phyloP scores from a whole-genome alignment of 2,797 vertebrate species.

The Centroberyx gerrardi region DNA sequence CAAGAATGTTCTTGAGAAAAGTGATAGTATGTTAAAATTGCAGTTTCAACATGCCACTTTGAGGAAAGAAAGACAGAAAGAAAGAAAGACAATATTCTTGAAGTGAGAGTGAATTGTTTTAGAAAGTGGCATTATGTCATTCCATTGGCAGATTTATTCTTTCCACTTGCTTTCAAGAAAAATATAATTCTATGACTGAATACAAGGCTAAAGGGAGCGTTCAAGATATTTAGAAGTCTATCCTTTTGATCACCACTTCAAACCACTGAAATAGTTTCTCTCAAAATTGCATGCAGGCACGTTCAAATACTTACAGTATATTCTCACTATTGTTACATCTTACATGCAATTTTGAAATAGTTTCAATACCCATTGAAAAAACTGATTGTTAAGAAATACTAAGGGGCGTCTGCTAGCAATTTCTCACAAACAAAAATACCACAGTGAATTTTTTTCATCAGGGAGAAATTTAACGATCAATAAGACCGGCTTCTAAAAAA shows the following conservation, averaged over 20 bases:
- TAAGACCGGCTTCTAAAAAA: neutral
- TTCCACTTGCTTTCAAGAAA: slow-evolving; percentile 9
- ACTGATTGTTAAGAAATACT: neutral
- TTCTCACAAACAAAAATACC: neutral
- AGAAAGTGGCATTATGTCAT: neutral
- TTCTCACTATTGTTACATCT: neutral
- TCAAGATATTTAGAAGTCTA: neutral
- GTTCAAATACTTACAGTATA: neutral
- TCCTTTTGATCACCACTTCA: slow-evolving; percentile 30
- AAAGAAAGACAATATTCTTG: slow-evolving; percentile 1
- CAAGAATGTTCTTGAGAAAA: no score
- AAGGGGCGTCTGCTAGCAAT: neutral
- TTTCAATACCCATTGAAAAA: neutral
- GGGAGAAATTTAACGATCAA: neutral
- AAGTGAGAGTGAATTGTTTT: slow-evolving; percentile 4
- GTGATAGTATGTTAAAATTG: no score
- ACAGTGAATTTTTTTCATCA: neutral
- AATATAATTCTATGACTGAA: slow-evolving; percentile 6
- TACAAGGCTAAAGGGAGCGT: slow-evolving; percentile 3
- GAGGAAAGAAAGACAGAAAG: neutral
- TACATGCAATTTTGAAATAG: neutral
- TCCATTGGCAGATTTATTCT: neutral
- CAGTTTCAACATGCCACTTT: no score
- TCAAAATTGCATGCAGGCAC: neutral
- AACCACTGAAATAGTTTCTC: slow-evolving; percentile 13